A percentile compares a stretch with the other conserved stretches of the same genome.
phyloP scores from a whole-genome alignment of 2,888 invertebrate species.

The Clanis bilineata region DNA sequence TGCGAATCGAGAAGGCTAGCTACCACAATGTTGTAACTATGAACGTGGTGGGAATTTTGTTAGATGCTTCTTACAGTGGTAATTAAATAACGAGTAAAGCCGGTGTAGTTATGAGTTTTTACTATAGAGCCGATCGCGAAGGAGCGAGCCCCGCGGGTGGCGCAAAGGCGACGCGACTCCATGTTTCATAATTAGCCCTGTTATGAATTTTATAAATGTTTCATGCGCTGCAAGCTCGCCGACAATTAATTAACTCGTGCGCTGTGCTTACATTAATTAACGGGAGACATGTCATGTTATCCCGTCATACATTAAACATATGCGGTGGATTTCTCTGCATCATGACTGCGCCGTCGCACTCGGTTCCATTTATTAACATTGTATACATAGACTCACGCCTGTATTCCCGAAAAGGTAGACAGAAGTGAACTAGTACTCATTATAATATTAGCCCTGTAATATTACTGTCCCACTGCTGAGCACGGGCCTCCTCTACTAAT shows the following conservation, averaged over 20 bases:
- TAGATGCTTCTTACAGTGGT: slow-evolving; percentile 27
- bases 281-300: slow-evolving; percentile 62
- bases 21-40: slow-evolving; percentile 32
- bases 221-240: slow-evolving; percentile 69
- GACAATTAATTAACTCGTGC: slow-evolving; percentile 77
- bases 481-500: too few relatives aligned
- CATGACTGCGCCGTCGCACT: not conserved
- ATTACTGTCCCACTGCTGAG: too few relatives aligned
- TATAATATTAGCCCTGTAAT: too few relatives aligned
- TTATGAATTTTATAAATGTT: slow-evolving; percentile 81
- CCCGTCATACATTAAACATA: slow-evolving; percentile 69
- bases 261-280: slow-evolving; percentile 77
- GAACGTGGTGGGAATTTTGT: slow-evolving; percentile 39
- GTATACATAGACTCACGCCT: too few relatives aligned
- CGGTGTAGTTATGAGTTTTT: slow-evolving; percentile 60
- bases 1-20: not conserved
- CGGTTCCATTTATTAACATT: slow-evolving; percentile 35
- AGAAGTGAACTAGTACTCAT: too few relatives aligned
- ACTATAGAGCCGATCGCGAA: slow-evolving; percentile 42
- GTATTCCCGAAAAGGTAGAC: too few relatives aligned
- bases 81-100: slow-evolving; percentile 54
- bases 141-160: slow-evolving; percentile 68
- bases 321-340: slow-evolving; percentile 39
- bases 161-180: slow-evolving; percentile 58
- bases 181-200: slow-evolving; percentile 74